A percentile compares a stretch with the other conserved stretches of the same genome.
Evolutionary conservation across 2,888 invertebrate species (phyloP).

Genomic region (Scaptomyza flava): DNA sequence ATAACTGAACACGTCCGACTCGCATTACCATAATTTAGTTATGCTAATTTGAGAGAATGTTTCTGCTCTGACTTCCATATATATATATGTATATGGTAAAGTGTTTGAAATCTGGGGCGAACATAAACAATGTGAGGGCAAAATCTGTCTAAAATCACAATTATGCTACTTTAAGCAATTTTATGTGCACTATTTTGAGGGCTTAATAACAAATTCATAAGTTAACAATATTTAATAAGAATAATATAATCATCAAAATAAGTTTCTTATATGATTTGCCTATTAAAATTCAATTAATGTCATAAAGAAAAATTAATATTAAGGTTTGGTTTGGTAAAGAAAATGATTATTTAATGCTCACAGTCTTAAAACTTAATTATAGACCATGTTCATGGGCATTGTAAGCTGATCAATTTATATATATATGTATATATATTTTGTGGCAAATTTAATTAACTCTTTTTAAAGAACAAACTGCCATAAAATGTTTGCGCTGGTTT

Average conservation of each 20-base stretch:
- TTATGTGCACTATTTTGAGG: background rate
- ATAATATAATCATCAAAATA: no score
- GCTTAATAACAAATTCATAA: background rate
- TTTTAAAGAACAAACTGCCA: conserved; percentile 9
- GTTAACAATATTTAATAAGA: background rate
- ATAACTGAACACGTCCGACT: conserved; percentile 10
- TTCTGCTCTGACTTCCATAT: background rate
- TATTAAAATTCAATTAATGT: no score
- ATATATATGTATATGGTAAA: no score
- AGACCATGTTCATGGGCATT: no score
- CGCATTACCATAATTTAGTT: conserved; percentile 12
- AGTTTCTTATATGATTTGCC: no score
- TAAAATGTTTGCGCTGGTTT: conserved; percentile 7
- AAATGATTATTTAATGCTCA: no score
- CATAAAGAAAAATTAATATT: no score
- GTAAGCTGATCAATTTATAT: no score
- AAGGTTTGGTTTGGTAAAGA: no score
- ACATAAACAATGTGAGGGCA: background rate
- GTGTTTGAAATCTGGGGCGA: background rate
- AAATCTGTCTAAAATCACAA: background rate
- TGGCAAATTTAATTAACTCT: background rate
- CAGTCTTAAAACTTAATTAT: background rate
- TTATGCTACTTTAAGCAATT: background rate
- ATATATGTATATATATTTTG: background rate
- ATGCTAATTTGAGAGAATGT: conserved; percentile 8